These are phyloP conservation scores for Hyperoplus lanceolatus DNA, from an alignment of 2,797 vertebrate species.

Conservation along the genomic window DNA sequence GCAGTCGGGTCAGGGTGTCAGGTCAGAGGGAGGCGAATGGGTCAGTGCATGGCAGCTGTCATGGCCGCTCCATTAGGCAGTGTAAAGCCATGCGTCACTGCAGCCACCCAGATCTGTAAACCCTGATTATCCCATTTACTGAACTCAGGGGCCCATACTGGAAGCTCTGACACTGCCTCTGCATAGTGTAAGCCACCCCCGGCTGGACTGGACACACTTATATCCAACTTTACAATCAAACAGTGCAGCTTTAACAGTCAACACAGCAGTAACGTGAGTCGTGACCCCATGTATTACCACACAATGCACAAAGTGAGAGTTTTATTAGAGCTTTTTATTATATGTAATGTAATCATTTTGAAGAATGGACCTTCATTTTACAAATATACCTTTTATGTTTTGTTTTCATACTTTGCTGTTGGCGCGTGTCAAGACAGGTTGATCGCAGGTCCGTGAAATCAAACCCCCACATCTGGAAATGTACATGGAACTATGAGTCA, in stretches of 20 bases:
- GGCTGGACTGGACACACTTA: conserved; percentile 6
- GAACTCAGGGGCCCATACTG: conserved; percentile 59
- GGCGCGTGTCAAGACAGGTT: conserved; percentile 56
- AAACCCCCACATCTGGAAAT: conserved; percentile 81
- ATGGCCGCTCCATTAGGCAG: conserved; percentile 74
- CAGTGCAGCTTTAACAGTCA: background rate
- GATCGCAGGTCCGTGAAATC: conserved; percentile 65
- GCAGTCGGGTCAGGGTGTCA: conserved; percentile 46
- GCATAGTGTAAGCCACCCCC: conserved; percentile 25
- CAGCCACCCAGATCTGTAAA: conserved; percentile 83
- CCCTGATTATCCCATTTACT: conserved; percentile 86
- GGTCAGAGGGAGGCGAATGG: conserved; percentile 2
- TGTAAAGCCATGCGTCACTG: conserved; percentile 82
- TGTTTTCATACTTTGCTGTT: conserved; percentile 59
- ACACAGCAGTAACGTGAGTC: background rate
- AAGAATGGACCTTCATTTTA: conserved; percentile 8
- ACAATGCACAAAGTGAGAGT: background rate
- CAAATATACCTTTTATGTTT: conserved; percentile 31
- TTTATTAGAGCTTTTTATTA: no score
- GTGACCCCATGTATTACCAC: background rate
- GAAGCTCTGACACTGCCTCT: conserved; percentile 28
- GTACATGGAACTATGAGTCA: conserved; percentile 68
- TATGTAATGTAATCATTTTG: background rate
- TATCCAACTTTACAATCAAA: background rate
- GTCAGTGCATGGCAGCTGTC: conserved; percentile 70